Percentiles rank a stretch among this genome's conserved stretches.
These are phyloP conservation scores for Pithys albifrons DNA, from an alignment of 2,113 vertebrate genomes.

Conservation along the genomic window DNA sequence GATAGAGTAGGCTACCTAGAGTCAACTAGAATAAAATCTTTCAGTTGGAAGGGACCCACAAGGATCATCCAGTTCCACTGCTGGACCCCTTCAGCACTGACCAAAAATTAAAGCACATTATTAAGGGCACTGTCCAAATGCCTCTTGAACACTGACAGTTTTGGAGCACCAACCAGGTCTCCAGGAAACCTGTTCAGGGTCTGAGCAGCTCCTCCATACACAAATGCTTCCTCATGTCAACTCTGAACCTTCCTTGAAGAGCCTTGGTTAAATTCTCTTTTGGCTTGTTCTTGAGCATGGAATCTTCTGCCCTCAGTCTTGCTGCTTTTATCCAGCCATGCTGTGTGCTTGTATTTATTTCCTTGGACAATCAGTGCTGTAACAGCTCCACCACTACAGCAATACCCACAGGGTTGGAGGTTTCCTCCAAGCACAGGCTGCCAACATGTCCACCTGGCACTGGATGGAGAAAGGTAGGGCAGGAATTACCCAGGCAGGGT, in stretches of 20 bases:
- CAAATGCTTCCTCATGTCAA: not conserved
- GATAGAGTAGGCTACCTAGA: not conserved
- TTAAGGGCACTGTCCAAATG: not conserved
- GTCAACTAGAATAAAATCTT: not conserved
- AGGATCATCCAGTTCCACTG: not conserved
- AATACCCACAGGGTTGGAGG: not conserved
- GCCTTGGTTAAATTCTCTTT: not conserved
- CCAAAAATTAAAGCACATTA: not conserved
- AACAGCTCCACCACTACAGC: not conserved
- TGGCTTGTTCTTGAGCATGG: not conserved
- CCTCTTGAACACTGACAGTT: not conserved
- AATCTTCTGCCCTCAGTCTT: not conserved
- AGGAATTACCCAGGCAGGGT: not conserved
- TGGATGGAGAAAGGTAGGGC: accelerated
- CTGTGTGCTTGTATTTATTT: not conserved
- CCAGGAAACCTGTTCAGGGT: not conserved
- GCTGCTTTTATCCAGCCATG: not conserved
- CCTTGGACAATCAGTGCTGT: not conserved
- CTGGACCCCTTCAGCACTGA: not conserved
- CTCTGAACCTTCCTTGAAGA: not conserved
- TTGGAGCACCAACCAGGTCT: accelerated
- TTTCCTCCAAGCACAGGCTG: not conserved
- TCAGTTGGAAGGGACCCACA: not conserved
- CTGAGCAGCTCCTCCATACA: not conserved
- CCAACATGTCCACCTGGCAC: not conserved